Percentiles rank a stretch among this genome's conserved stretches.
These are phyloP conservation scores for Phlogophora meticulosa DNA, from an alignment of 2,888 invertebrate genomes.

Conservation along the genomic window DNA sequence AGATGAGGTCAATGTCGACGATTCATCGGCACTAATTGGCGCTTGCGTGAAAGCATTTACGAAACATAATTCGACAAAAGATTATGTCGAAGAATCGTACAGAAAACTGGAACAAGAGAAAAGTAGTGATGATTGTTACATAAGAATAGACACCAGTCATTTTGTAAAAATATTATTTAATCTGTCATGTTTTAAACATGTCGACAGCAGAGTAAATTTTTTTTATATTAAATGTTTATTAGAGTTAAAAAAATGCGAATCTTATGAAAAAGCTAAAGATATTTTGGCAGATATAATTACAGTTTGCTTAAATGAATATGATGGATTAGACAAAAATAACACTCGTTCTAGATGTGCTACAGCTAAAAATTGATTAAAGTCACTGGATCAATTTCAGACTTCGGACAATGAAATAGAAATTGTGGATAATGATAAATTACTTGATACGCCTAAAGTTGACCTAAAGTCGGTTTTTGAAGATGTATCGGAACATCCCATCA, in stretches of 20 bases:
- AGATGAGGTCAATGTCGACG: constrained; percentile 37
- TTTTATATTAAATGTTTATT: constrained; percentile 42
- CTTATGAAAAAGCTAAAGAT: constrained; percentile 41
- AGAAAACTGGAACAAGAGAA: constrained; percentile 29
- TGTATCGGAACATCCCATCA: no score
- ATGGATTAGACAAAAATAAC: constrained; percentile 26
- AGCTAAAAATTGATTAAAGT: no score
- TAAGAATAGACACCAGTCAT: no score
- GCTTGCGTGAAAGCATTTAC: constrained; percentile 50
- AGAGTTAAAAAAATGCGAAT: no score
- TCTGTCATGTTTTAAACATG: constrained; percentile 42
- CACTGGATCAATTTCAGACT: constrained; percentile 39
- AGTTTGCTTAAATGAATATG: constrained; percentile 34
- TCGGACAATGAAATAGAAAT: constrained; percentile 35
- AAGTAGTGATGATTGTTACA: constrained; percentile 33
- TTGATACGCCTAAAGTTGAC: no score
- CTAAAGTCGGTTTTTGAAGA: no score
- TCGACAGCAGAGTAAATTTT: constrained; percentile 42
- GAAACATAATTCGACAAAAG: constrained; percentile 36
- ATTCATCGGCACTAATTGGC: constrained; percentile 47
- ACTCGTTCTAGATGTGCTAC: constrained; percentile 30
- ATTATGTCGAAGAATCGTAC: constrained; percentile 40
- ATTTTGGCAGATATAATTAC: constrained; percentile 38
- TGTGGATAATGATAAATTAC: constrained; percentile 32
- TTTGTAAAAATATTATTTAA: constrained; percentile 50